These are phyloP conservation scores for Ecliptopera silaceata DNA, from an alignment of 2,888 invertebrate species.

Conservation along the genomic window DNA sequence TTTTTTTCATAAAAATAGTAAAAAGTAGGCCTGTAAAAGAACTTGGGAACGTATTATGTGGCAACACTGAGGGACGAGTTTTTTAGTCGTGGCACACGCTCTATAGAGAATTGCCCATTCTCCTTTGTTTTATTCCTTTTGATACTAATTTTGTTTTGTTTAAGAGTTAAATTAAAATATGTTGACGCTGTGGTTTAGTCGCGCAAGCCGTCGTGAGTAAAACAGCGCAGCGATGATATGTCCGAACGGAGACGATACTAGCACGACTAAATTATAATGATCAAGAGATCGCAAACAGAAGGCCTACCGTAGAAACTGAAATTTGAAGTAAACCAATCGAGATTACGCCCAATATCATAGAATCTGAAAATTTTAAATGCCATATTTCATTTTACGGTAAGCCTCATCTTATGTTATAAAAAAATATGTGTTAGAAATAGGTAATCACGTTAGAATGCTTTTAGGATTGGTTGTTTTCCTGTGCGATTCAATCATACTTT, in stretches of 20 bases:
- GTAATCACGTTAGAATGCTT: constrained; percentile 14
- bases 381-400: constrained; percentile 16
- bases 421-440: constrained; percentile 6
- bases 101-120: no score
- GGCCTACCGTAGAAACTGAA: constrained; percentile 17
- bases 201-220: not conserved
- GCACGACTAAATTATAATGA: constrained; percentile 3
- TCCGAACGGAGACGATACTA: not conserved
- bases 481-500: constrained; percentile 12
- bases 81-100: no score
- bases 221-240: not conserved
- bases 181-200: not conserved
- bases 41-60: no score
- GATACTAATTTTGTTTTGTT: constrained; percentile 5
- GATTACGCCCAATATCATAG: not conserved
- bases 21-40: no score
- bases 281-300: not conserved
- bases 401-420: constrained; percentile 2
- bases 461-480: constrained; percentile 11
- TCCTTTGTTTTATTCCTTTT: no score
- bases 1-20: no score
- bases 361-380: not conserved
- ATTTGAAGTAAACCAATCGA: constrained; percentile 9
- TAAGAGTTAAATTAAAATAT: constrained; percentile 7
- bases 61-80: no score